Percentiles rank a stretch among this genome's conserved stretches.
These are phyloP conservation scores for Pelobates cultripes DNA, from an alignment of 2,797 vertebrate genomes.

Conservation along the genomic window DNA sequence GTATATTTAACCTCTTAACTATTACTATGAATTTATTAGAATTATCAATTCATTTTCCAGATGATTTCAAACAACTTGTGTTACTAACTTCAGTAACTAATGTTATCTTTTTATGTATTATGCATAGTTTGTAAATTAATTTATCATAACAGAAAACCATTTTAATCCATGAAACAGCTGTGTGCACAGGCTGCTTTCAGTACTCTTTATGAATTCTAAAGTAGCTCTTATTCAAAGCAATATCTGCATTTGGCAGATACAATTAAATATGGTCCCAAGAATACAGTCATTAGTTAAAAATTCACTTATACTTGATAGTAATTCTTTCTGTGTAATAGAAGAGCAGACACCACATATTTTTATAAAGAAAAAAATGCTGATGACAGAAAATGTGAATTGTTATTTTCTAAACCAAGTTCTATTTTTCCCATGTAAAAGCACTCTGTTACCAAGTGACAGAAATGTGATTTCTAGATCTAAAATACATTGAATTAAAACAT, in stretches of 20 bases:
- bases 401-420: neutral
- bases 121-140: neutral
- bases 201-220: slow-evolving; percentile 1
- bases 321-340: neutral
- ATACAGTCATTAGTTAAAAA: neutral
- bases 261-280: slow-evolving; percentile 13
- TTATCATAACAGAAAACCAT: neutral
- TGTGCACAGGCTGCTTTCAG: neutral
- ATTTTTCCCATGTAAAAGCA: neutral
- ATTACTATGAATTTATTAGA: neutral
- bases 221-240: neutral
- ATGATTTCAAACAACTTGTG: neutral
- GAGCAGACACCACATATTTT: neutral
- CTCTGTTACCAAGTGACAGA: no score
- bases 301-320: slow-evolving; percentile 10
- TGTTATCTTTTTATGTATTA: neutral
- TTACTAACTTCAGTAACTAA: neutral
- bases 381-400: neutral
- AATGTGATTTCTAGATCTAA: no score
- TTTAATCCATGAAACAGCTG: slow-evolving; percentile 20
- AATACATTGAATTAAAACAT: no score
- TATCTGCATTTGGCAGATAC: slow-evolving; percentile 10
- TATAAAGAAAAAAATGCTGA: neutral
- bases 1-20: no score
- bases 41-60: neutral